Base-by-base conservation (phyloP, 2,888 invertebrate genomes). In the Pseudeuparius sepicola region DNA sequence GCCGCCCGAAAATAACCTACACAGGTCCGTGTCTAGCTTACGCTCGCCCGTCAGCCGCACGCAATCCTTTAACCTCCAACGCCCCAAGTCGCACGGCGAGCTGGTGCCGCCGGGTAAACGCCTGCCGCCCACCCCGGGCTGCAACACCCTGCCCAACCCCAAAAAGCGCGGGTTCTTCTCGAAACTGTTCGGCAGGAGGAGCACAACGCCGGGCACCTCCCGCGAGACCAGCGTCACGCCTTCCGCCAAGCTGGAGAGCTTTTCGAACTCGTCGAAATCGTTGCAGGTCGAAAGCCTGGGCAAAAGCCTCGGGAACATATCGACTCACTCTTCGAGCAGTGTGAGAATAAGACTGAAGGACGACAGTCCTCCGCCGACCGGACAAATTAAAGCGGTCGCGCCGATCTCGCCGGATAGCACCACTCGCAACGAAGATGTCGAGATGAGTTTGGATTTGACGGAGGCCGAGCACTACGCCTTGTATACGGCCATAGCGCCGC, bases 391-490 rank as follows among this genome's bases (percentile, higher is more conserved):
- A 24, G 28, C 36, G 10, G 18, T 26, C 1, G 28, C 25, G 11
- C 42, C 16, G 11, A 7, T 20, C 11, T 24, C 28, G 2, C 31
- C 40, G 4, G n/a, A 33, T 23, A 32, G 40, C 31, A 44, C 41
- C 5, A 36, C 40, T 14, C 31, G 42, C 14, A 47, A 47, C 24
- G 50, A 54, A 7, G 50, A 47, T 16, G 39, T 49, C 4, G 53
- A 55, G 28, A 49, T 59, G 24, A 73, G 75, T 37, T 58, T 79
- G 25, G 86, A 85, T 47, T 61, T 88, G 16, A 87, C 87, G 0
- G 87, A 88, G 47, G 88, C 86, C 1, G 89, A 89, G 52, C 84
- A 88, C 55, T 88, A 85, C 58, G 88, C 88, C 17, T 60, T 89
- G 39, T 89, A 89, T 49, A 88, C 86, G 50, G 78, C 82, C 34